These are phyloP conservation scores for Pelmatolapia mariae DNA, from an alignment of 2,113 vertebrate genomes.

Conservation along the genomic window DNA sequence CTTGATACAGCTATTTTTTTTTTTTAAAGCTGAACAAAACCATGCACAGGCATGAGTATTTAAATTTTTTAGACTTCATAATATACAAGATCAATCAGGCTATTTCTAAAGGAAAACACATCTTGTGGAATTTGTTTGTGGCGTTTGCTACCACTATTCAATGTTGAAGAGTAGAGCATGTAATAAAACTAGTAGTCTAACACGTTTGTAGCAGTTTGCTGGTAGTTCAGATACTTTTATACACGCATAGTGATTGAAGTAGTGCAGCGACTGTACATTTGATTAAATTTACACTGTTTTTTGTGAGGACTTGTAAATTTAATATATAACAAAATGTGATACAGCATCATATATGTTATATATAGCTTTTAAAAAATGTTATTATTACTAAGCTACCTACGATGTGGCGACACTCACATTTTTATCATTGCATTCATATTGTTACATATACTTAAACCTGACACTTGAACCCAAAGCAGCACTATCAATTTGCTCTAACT, in stretches of 20 bases:
- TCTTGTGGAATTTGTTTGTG: not conserved
- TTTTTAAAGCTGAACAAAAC: not conserved
- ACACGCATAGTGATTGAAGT: not conserved
- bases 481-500: not conserved
- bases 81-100: not conserved
- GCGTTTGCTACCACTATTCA: not conserved
- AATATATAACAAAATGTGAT: not conserved
- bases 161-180: not conserved
- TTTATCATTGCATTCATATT: not conserved
- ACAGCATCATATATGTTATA: not conserved
- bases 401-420: not conserved
- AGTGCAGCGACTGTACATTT: not conserved
- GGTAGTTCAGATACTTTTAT: not conserved
- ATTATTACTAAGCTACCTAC: not conserved
- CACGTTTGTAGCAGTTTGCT: not conserved
- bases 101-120: not conserved
- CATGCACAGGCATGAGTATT: not conserved
- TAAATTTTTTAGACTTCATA: not conserved
- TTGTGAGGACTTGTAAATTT: not conserved
- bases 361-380: not conserved
- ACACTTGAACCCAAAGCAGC: not conserved
- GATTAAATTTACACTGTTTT: not conserved
- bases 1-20: accelerated
- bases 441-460: not conserved
- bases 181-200: not conserved